A percentile compares a stretch with the other conserved stretches of the same genome.
Conservation (phyloP, 1,140 invertebrate genomes). For the Littorina saxatilis region DNA sequence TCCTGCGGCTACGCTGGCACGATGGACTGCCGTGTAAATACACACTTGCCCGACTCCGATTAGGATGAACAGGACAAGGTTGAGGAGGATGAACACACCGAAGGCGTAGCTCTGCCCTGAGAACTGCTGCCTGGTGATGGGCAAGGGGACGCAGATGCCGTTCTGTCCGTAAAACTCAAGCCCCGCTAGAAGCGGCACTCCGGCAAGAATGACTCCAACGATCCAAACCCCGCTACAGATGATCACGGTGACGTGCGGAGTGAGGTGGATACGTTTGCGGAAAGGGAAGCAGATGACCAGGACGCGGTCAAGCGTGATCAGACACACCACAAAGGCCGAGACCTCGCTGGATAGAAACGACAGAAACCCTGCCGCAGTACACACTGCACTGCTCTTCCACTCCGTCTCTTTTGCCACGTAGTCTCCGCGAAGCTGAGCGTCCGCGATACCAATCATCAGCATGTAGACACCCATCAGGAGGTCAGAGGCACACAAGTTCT, state of each 20-base stretch:
- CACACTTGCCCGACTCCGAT: conserved; percentile 50
- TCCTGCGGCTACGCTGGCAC: not conserved
- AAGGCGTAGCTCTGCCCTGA: too few relatives aligned
- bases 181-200: conserved; percentile 13
- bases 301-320: too few relatives aligned
- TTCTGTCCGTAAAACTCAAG: conserved; percentile 53
- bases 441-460: too few relatives aligned
- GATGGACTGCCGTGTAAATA: conserved; percentile 16
- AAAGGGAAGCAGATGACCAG: too few relatives aligned
- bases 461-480: conserved; percentile 68
- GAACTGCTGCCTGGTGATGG: too few relatives aligned
- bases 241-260: conserved; percentile 35
- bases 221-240: too few relatives aligned
- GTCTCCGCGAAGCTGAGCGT: too few relatives aligned
- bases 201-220: not conserved
- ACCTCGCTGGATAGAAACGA: conserved; percentile 59
- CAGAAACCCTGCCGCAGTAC: conserved; percentile 60
- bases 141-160: too few relatives aligned
- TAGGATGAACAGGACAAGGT: conserved; percentile 22
- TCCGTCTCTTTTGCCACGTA: too few relatives aligned
- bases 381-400: conserved; percentile 58
- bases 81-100: conserved; percentile 43
- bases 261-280: conserved; percentile 17
- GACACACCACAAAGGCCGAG: too few relatives aligned
- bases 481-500: conserved; percentile 60